Conservation (phyloP, 1,140 invertebrate genomes). For the Brachionus koreanus region DNA sequence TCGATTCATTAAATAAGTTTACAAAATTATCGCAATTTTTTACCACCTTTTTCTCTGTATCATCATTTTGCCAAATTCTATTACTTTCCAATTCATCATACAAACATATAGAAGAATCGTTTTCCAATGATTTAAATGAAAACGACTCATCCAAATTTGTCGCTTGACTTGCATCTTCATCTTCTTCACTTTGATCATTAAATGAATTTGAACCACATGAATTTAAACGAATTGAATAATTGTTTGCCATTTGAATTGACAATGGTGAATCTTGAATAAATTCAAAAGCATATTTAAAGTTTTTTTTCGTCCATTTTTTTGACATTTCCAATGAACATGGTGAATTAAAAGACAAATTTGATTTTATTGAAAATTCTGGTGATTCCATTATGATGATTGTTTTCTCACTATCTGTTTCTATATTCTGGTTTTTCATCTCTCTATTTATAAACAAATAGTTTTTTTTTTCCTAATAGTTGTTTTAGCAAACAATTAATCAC, state of each 20-base stretch:
- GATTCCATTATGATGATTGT: neutral
- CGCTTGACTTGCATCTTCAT: slow-evolving; percentile 20
- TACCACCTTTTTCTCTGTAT: neutral
- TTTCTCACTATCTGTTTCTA: neutral
- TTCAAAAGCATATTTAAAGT: neutral
- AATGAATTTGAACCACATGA: neutral
- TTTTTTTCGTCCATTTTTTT: neutral
- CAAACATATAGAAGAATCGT: neutral
- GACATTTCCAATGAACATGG: neutral
- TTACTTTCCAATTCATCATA: neutral
- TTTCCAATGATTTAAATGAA: neutral
- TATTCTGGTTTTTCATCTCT: neutral
- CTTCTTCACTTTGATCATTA: neutral
- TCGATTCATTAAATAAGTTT: neutral
- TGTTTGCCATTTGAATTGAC: neutral
- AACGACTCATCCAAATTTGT: slow-evolving; percentile 16
- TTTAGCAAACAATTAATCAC: neutral
- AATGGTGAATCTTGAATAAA: neutral
- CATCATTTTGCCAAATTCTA: neutral
- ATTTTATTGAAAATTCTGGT: neutral
- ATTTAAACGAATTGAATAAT: neutral
- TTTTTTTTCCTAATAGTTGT: neutral
- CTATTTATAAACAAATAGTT: too few species aligned
- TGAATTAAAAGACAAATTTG: neutral
- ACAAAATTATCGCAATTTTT: too few species aligned